Conservation (phyloP, 2,797 vertebrate genomes). For the Cetoscarus ocellatus region DNA sequence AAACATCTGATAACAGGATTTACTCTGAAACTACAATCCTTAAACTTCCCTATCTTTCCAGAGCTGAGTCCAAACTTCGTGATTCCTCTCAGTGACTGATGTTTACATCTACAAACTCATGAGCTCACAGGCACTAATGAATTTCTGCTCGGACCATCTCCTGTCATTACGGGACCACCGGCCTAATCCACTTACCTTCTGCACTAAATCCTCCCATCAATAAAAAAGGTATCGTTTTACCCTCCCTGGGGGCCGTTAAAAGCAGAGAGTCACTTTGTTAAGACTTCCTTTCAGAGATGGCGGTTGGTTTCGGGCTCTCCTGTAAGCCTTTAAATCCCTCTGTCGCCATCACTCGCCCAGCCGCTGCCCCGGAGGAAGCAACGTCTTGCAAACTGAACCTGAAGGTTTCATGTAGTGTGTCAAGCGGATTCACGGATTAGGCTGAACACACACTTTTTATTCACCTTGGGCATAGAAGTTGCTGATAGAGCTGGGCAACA, state of each 20-base stretch:
- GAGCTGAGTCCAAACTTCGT: slow-evolving; percentile 14
- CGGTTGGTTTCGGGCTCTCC: slow-evolving; percentile 70
- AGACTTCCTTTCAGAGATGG: slow-evolving; percentile 79
- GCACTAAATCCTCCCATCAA: slow-evolving; percentile 70
- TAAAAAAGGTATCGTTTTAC: slow-evolving; percentile 79
- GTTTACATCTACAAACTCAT: slow-evolving; percentile 39
- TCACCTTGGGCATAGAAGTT: slow-evolving; percentile 42
- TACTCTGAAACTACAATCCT: slow-evolving; percentile 23
- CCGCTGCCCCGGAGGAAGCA: slow-evolving; percentile 68
- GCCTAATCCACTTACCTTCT: slow-evolving; percentile 76
- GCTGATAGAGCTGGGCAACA: not conserved
- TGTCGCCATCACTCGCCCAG: slow-evolving; percentile 79
- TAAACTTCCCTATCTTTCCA: slow-evolving; percentile 4
- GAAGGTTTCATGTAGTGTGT: slow-evolving; percentile 67
- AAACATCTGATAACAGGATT: slow-evolving; percentile 40
- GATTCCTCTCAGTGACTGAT: slow-evolving; percentile 17
- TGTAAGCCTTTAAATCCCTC: slow-evolving; percentile 81
- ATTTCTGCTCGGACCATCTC: slow-evolving; percentile 63
- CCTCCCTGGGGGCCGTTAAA: slow-evolving; percentile 69
- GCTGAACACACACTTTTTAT: slow-evolving; percentile 66
- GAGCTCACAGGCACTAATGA: slow-evolving; percentile 59
- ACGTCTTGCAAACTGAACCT: slow-evolving; percentile 74
- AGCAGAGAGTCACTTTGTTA: slow-evolving; percentile 75
- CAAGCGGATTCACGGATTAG: slow-evolving; percentile 65
- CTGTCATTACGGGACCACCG: slow-evolving; percentile 46